Conservation (phyloP, 2,797 vertebrate genomes). For the Phoxinus dragarum region DNA sequence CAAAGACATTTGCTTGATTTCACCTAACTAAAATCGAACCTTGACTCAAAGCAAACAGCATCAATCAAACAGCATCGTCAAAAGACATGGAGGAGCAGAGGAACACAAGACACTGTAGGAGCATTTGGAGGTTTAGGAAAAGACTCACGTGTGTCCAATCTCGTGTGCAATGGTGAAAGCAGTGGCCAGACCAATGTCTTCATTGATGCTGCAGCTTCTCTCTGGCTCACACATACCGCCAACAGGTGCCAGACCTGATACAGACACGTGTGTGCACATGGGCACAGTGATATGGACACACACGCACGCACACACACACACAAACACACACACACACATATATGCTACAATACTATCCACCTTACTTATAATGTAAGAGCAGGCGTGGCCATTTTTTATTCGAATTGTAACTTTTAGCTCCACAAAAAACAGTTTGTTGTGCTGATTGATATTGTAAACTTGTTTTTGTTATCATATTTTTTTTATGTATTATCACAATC, state of each 20-base stretch:
- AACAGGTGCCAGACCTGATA: slow-evolving; percentile 91
- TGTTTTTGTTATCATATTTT: not conserved
- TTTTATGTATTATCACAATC: not conserved
- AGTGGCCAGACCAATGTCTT: slow-evolving; percentile 96
- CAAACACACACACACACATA: not conserved
- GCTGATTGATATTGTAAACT: not conserved
- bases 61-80: not conserved
- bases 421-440: not conserved
- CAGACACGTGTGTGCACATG: slow-evolving; percentile 61
- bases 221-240: slow-evolving; percentile 98
- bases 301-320: slow-evolving; percentile 42
- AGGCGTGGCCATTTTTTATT: not conserved
- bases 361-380: not conserved
- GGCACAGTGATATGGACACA: slow-evolving; percentile 52
- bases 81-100: not conserved
- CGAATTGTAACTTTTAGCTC: not conserved
- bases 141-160: slow-evolving; percentile 96
- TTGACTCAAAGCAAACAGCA: not conserved
- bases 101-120: slow-evolving; percentile 16
- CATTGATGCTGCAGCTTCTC: slow-evolving; percentile 97
- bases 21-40: not conserved
- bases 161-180: slow-evolving; percentile 98
- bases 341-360: slow-evolving; percentile 15
- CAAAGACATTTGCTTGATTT: not conserved
- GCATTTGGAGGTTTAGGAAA: slow-evolving; percentile 3